Conservation (phyloP, 1,140 invertebrate species). For the Oscheius sp. region DNA sequence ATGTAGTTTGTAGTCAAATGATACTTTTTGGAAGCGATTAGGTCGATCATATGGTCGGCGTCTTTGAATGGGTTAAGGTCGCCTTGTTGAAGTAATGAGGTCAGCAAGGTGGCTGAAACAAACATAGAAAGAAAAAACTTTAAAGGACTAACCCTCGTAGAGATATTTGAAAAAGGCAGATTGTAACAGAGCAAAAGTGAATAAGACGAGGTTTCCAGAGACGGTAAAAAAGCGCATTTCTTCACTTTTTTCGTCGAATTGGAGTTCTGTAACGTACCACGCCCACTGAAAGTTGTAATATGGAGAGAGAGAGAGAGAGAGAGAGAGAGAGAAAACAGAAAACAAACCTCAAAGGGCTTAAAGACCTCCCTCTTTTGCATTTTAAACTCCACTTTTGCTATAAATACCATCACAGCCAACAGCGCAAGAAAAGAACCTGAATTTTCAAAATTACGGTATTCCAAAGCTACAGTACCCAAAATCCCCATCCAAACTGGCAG, state of each 20-base stretch:
- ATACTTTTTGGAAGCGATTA: constrained; percentile 19
- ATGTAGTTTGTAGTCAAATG: constrained; percentile 35
- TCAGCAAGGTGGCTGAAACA: not conserved
- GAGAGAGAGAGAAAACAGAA: not conserved
- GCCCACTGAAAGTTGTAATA: constrained; percentile 9
- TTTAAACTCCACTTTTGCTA: not conserved
- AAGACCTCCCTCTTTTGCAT: constrained; percentile 3
- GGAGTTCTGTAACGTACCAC: constrained; percentile 19
- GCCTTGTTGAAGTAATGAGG: not conserved
- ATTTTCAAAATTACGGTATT: not conserved
- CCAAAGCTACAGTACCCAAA: not conserved
- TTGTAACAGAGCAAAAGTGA: constrained; percentile 26
- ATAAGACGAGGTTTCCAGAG: constrained; percentile 17
- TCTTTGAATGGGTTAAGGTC: constrained; percentile 17
- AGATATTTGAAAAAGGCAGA: constrained; percentile 13
- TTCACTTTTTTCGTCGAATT: constrained; percentile 30
- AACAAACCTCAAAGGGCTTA: not conserved
- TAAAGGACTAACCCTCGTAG: constrained; percentile 18
- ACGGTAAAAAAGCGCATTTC: constrained; percentile 18
- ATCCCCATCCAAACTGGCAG: constrained; percentile 19
- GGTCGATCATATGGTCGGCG: constrained; percentile 26
- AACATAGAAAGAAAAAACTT: no score
- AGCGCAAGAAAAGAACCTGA: not conserved
- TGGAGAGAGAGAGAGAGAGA: not conserved
- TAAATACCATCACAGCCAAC: not conserved